A percentile compares a stretch with the other conserved stretches of the same genome.
These are phyloP conservation scores for Calycopis cecrops DNA, from an alignment of 1,140 invertebrate species.

Conservation along the genomic window DNA sequence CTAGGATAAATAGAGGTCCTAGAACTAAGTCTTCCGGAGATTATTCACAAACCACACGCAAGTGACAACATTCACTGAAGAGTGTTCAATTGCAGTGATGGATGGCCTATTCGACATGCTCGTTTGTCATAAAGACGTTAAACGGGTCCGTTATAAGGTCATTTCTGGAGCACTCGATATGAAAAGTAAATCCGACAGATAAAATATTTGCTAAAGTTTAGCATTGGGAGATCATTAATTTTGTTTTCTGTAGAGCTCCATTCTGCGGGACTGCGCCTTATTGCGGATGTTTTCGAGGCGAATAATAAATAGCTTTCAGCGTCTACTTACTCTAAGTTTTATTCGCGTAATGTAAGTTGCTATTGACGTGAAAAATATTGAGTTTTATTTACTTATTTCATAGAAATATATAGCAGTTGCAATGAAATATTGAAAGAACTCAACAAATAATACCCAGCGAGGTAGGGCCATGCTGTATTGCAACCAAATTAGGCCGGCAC, in stretches of 20 bases:
- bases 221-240: constrained; percentile 61
- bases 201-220: constrained; percentile 47
- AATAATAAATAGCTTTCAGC: constrained; percentile 31
- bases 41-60: constrained; percentile 18
- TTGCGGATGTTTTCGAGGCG: constrained; percentile 34
- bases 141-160: constrained; percentile 52
- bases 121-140: constrained; percentile 59
- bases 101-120: constrained; percentile 42
- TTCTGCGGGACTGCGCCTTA: constrained; percentile 28
- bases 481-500: no score
- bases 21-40: no score
- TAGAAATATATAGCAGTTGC: no score
- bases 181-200: constrained; percentile 47
- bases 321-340: no score
- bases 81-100: constrained; percentile 56
- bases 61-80: constrained; percentile 42
- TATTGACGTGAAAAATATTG: no score
- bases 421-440: no score
- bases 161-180: constrained; percentile 48
- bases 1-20: no score
- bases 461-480: no score
- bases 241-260: constrained; percentile 36
- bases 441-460: no score
- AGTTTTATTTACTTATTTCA: no score
- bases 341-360: no score